These are phyloP conservation scores for Lepisosteus osseus DNA, from an alignment of 2,113 vertebrate species.

Conservation along the genomic window DNA sequence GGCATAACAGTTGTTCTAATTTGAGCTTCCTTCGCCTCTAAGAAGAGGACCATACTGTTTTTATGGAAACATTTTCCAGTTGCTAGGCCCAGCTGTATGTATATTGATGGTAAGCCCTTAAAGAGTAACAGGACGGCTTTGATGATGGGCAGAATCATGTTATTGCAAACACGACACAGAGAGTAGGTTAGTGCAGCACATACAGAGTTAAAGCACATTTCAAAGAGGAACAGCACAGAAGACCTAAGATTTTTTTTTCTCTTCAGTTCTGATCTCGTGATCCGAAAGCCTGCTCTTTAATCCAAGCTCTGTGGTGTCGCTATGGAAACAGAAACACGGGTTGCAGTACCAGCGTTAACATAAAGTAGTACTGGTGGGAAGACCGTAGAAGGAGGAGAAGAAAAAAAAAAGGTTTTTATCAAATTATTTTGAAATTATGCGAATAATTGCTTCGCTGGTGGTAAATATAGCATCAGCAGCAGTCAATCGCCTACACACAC, in stretches of 20 bases:
- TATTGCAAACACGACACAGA: too few species aligned
- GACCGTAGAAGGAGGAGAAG: constrained; percentile 40
- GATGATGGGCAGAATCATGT: background rate
- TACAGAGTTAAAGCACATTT: too few species aligned
- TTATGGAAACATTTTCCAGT: constrained; percentile 29
- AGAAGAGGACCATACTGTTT: constrained; percentile 20
- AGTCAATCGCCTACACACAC: constrained; percentile 30
- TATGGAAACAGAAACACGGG: constrained; percentile 56
- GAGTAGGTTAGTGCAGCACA: too few species aligned
- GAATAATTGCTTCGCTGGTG: constrained; percentile 10
- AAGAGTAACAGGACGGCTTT: background rate
- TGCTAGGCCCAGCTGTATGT: constrained; percentile 21
- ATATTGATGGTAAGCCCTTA: constrained; percentile 12
- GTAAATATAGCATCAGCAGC: constrained; percentile 49
- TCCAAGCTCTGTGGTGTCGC: constrained; percentile 56
- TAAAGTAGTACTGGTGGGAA: constrained; percentile 38
- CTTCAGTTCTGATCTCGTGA: constrained; percentile 42
- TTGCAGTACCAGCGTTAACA: constrained; percentile 50
- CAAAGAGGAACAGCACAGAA: too few species aligned
- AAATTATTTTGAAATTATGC: constrained; percentile 10
- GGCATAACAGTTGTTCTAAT: too few species aligned
- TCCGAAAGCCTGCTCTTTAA: constrained; percentile 42
- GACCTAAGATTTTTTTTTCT: constrained; percentile 17
- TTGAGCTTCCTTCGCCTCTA: constrained; percentile 5
- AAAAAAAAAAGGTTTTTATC: background rate